Evolutionary conservation across 2,888 invertebrate species (phyloP), one percentile per base, ranked within the genome.

Genomic region (Saturnia japonica): DNA sequence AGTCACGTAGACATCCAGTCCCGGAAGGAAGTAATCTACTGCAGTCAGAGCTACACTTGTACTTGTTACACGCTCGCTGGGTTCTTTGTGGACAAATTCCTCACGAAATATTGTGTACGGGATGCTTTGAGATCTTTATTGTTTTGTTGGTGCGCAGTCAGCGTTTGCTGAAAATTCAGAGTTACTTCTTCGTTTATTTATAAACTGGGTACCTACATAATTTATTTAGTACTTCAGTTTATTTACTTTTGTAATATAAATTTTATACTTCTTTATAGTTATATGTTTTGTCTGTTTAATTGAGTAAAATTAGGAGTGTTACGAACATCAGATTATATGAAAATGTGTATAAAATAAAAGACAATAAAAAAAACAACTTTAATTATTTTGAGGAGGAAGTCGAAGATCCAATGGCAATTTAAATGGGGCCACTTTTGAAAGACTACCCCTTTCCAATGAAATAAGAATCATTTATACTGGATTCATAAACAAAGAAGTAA

Each of bases 11-110:
- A 69, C 72, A 74, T 72, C 74, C 69, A 72, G 71, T 67, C 67
- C 57, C 75, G 82, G 83, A 82, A 82, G 82, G 80, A 80, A 81
- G 77, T 76, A 81, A 82, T 82, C 80, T 75, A 66, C 69, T 71
- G 75, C 75, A 79, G 79, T 75, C 74, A 14, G 67, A 62, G 68
- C 68, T 51, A 22, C 64, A 22, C 60, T 68, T 71, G 62, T 69
- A 73, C 73, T 72, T 76, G 74, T 69, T 69, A 69, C 42, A 57
- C 68, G 57, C 47, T 62, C 45, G 62, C 25, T 40, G 43, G 73
- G 71, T 73, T 76, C 77, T 78, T 80, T 81, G 82, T 75, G 47
- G n/a, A n/a, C 40, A 19, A 25, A 19, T 69, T 62, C 19, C 28
- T 43, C 57, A 16, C 42, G 70, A 67, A 60, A 60, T 74, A 66